Conservation (phyloP, 2,113 vertebrate species). For the Percina caprodes region DNA sequence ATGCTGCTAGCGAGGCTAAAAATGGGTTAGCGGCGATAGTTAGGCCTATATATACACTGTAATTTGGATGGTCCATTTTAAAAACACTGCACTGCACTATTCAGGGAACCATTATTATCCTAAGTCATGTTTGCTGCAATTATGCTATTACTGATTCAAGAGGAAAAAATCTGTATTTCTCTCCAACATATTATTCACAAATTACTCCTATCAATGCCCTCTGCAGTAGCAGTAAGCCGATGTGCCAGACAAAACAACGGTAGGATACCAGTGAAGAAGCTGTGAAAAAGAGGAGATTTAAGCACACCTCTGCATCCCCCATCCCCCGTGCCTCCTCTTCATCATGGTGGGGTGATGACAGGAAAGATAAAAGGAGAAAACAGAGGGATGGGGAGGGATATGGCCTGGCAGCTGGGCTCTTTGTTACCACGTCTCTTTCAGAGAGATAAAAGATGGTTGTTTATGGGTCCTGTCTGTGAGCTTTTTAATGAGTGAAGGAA, state of each 20-base stretch:
- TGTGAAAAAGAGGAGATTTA: slow-evolving; percentile 53
- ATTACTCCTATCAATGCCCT: slow-evolving; percentile 27
- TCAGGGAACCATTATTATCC: slow-evolving; percentile 16
- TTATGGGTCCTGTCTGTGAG: slow-evolving; percentile 77
- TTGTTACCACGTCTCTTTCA: slow-evolving; percentile 77
- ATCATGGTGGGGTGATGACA: slow-evolving; percentile 65
- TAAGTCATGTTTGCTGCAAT: slow-evolving; percentile 29
- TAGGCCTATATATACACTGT: not conserved
- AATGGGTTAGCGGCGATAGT: not conserved
- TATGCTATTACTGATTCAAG: slow-evolving; percentile 24
- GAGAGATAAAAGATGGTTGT: slow-evolving; percentile 80
- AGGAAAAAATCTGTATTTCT: slow-evolving; percentile 17
- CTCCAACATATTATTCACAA: slow-evolving; percentile 11
- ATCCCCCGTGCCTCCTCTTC: slow-evolving; percentile 45
- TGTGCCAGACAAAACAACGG: slow-evolving; percentile 33
- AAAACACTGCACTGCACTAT: not conserved
- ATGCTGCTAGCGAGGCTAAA: not conserved
- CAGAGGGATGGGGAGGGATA: slow-evolving; percentile 56
- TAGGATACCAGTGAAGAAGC: slow-evolving; percentile 23
- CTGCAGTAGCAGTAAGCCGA: slow-evolving; percentile 6
- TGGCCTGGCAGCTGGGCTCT: slow-evolving; percentile 77
- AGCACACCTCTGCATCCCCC: slow-evolving; percentile 55
- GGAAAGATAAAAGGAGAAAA: slow-evolving; percentile 78
- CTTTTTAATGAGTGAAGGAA: slow-evolving; percentile 60
- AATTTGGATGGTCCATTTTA: slow-evolving; percentile 9